Percentiles rank a stretch among this genome's conserved stretches.
Evolutionary conservation across 2,797 vertebrate genomes (phyloP).

Genomic region (Tiaroga cobitis): DNA sequence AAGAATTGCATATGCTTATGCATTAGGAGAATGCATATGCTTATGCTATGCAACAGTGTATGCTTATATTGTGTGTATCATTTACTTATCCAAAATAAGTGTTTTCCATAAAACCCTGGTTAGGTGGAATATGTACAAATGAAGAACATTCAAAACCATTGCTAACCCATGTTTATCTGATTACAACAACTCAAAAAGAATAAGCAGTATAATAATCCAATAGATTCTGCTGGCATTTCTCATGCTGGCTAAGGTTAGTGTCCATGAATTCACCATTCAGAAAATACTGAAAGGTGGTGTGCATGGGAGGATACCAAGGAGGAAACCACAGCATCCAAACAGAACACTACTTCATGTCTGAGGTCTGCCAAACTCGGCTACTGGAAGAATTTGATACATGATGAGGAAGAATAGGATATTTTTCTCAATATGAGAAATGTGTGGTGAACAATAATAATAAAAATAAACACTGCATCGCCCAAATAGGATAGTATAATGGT

Average conservation of each 20-base stretch:
- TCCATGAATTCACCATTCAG: not conserved
- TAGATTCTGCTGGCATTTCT: not conserved
- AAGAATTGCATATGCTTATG: no score
- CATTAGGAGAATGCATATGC: no score
- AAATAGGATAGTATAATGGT: not conserved
- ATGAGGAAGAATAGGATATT: not conserved
- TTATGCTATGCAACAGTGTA: not conserved
- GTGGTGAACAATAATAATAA: not conserved
- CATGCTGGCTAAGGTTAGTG: not conserved
- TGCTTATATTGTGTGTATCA: not conserved
- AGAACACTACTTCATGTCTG: constrained; percentile 11
- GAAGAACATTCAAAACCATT: not conserved
- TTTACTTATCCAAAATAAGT: not conserved
- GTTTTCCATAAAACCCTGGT: not conserved
- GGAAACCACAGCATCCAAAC: constrained; percentile 16
- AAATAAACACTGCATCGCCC: not conserved
- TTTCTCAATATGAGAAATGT: not conserved
- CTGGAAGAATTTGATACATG: not conserved
- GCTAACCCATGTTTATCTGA: not conserved
- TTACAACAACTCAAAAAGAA: not conserved
- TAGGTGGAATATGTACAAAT: not conserved
- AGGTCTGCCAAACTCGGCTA: not conserved
- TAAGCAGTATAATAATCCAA: not conserved
- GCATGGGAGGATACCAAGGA: not conserved
- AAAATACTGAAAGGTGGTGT: constrained; percentile 10